Evolutionary conservation across 1,140 invertebrate genomes (phyloP).

Genomic region (Metopolophium dirhodum): DNA sequence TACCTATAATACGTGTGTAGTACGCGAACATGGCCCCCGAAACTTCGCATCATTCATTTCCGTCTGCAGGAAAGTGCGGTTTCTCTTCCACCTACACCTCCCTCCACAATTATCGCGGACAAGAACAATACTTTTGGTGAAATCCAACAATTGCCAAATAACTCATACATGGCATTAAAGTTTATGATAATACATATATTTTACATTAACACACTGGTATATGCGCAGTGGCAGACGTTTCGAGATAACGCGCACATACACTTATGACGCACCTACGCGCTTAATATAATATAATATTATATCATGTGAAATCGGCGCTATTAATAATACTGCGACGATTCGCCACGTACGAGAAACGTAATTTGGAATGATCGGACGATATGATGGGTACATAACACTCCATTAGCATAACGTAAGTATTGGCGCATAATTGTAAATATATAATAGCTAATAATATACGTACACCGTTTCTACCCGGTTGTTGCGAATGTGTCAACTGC

Average conservation of each 20-base stretch:
- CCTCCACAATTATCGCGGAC: background rate
- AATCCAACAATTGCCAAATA: background rate
- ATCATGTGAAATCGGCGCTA: background rate
- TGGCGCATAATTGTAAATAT: too few species aligned
- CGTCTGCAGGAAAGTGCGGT: background rate
- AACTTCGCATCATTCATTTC: constrained; percentile 4
- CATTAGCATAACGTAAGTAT: too few species aligned
- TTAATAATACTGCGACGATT: background rate
- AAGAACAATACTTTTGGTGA: background rate
- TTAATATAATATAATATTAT: background rate
- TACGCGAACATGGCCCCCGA: background rate
- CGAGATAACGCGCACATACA: background rate
- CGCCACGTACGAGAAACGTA: background rate
- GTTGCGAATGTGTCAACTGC: too few species aligned
- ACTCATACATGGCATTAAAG: background rate
- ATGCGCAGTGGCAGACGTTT: constrained; percentile 1
- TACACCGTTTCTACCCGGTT: too few species aligned
- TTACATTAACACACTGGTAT: background rate
- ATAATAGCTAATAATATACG: background rate
- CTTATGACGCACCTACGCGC: background rate
- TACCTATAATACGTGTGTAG: background rate
- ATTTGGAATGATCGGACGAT: background rate
- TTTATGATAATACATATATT: background rate
- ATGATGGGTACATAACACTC: too few species aligned
- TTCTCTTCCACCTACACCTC: background rate